Conservation (phyloP, 2,113 vertebrate species). For the Lycaon pictus region DNA sequence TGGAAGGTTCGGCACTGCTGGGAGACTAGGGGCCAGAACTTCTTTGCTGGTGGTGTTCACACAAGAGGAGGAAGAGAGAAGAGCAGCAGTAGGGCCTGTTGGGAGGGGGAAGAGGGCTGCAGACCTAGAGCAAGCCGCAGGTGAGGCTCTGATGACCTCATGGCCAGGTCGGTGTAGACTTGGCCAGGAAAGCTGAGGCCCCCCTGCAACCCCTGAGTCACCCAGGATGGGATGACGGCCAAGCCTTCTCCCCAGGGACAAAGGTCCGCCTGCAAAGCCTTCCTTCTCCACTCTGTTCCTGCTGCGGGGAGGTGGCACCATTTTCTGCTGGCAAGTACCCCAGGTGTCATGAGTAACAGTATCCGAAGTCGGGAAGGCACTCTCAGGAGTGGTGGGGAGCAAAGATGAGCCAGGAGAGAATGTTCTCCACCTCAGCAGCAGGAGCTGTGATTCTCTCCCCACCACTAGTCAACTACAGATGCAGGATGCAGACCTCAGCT, state of each 20-base stretch:
- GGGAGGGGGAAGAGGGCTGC: accelerated
- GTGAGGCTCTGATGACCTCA: not conserved
- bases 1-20: too few species aligned
- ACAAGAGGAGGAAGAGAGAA: not conserved
- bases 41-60: not conserved
- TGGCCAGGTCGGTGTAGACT: not conserved
- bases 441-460: too few species aligned
- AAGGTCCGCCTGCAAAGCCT: not conserved
- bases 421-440: not conserved
- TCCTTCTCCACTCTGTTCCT: not conserved
- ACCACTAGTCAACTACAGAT: too few species aligned
- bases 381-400: not conserved
- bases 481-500: not conserved
- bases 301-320: too few species aligned
- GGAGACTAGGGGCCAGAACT: too few species aligned
- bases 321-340: too few species aligned
- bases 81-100: accelerated
- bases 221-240: not conserved
- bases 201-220: not conserved
- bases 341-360: too few species aligned
- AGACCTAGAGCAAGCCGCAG: not conserved
- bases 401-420: not conserved
- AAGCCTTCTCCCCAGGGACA: not conserved
- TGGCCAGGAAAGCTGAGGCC: not conserved
- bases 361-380: not conserved